Evolutionary conservation across 2,797 vertebrate genomes (phyloP).

Genomic region (Alauda arvensis): DNA sequence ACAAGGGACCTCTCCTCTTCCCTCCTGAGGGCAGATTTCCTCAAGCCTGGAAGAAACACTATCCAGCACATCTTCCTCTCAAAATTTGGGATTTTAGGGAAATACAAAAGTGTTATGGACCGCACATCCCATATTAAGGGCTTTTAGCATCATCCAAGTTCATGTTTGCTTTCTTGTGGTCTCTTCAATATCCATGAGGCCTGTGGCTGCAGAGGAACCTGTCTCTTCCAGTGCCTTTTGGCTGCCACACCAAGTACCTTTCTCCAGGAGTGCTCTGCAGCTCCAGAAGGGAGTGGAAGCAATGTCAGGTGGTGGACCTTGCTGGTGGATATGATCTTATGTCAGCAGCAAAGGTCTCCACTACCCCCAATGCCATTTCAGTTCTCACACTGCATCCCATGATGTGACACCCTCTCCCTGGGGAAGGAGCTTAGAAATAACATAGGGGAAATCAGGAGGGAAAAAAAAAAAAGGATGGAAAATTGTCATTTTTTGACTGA

Average conservation of each 20-base stretch:
- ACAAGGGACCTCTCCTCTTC: background rate
- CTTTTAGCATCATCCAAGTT: background rate
- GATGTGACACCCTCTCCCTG: background rate
- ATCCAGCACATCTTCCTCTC: background rate
- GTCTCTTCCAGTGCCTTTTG: background rate
- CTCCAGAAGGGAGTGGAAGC: background rate
- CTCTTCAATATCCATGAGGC: background rate
- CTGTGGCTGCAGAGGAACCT: background rate
- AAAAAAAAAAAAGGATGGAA: fast-evolving
- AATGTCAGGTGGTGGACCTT: background rate
- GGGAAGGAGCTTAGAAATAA: background rate
- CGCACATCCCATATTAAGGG: background rate
- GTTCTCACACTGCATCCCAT: background rate
- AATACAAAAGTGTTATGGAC: background rate
- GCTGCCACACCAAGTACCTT: background rate
- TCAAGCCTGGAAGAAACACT: background rate
- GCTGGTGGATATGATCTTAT: background rate
- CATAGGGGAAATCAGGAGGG: fast-evolving
- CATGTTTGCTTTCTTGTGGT: background rate
- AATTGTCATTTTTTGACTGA: background rate
- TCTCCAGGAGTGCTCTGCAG: background rate
- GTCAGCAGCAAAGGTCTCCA: background rate
- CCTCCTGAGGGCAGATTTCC: background rate
- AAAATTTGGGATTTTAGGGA: background rate
- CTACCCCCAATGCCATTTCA: fast-evolving